Evolutionary conservation across 2,888 invertebrate genomes (phyloP), one percentile per base, ranked within the genome.

Genomic region (Volucella inflata): DNA sequence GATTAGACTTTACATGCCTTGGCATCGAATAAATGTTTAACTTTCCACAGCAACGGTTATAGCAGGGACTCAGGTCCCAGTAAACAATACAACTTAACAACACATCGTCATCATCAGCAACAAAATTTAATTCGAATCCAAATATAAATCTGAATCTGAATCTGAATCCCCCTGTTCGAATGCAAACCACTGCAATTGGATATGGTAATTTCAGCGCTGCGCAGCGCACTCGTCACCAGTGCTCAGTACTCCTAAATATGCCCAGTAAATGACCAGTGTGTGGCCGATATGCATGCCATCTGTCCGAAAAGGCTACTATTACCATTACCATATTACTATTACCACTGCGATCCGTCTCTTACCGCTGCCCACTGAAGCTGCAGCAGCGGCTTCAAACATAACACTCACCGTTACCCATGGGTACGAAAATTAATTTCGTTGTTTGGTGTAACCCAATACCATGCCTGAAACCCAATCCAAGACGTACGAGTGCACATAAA

Each of bases 341-440:
- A 16, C 42, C 42, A 51, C 30, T 21, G 14, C 12, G 6, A 17
- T 38, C 53, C 53, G 46, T 59, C 71, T 14, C 75, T 48, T 42
- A 12, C 71, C 60, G 60, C 30, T 30, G 46, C 17, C 48, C 38
- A 55, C 62, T 42, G 21, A 36, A 16, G 16, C 50, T 1, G 51
- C 42, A 44, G 44, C 42, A 12, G 36, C 21, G 75, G 46, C 10
- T 48, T 59, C 30, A 30, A 30, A 30, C 30, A 30, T 30, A 30
- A 6, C 55, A 71, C 48, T 64, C 74, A 70, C 70, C 64, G 80
- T 79, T 79, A 67, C 84, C 83, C 78, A 68, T 83, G 84, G 65
- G 79, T 79, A 79, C 79, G 79, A 79, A 84, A 84, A 84, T 83
- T 75, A 79, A 84, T 84, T 79, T 84, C 74, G 83, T 83, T 79